Evolutionary conservation across 2,797 vertebrate genomes (phyloP).

Genomic region (Lagodon rhomboides): DNA sequence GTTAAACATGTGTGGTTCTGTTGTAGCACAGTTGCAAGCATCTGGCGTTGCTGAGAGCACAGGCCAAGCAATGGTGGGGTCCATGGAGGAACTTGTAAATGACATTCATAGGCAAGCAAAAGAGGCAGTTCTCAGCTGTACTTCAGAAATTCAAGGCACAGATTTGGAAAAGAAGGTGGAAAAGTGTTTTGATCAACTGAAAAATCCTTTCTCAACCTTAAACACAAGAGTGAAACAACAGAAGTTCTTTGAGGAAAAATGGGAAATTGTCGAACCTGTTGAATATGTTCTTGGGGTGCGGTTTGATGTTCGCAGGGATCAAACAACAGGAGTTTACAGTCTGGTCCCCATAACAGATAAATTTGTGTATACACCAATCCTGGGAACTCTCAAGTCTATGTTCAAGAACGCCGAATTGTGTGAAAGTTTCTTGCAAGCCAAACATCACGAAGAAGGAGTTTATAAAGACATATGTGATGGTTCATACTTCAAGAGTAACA

Average conservation of each 20-base stretch:
- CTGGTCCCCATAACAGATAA: neutral
- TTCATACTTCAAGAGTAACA: slow-evolving; percentile 32
- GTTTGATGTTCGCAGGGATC: neutral
- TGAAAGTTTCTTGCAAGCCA: slow-evolving; percentile 12
- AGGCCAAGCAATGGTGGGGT: slow-evolving; percentile 42
- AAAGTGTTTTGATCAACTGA: slow-evolving; percentile 32
- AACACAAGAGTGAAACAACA: slow-evolving; percentile 30
- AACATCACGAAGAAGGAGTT: slow-evolving; percentile 9
- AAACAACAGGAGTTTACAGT: neutral
- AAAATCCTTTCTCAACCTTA: slow-evolving; percentile 41
- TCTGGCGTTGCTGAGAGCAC: slow-evolving; percentile 46
- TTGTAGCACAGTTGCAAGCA: slow-evolving; percentile 50
- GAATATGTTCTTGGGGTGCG: neutral
- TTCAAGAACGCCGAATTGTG: neutral
- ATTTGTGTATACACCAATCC: neutral
- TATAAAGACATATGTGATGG: slow-evolving; percentile 44
- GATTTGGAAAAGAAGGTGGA: slow-evolving; percentile 31
- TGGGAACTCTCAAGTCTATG: neutral
- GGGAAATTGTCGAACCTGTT: slow-evolving; percentile 7
- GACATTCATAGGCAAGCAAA: slow-evolving; percentile 37
- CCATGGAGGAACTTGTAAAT: slow-evolving; percentile 48
- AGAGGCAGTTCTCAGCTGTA: slow-evolving; percentile 40
- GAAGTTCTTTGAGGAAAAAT: slow-evolving; percentile 32
- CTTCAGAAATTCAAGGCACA: slow-evolving; percentile 32
- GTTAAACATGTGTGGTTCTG: slow-evolving; percentile 41